Base-by-base conservation (phyloP, 2,113 vertebrate species). In the Thryonomys swinderianus region DNA sequence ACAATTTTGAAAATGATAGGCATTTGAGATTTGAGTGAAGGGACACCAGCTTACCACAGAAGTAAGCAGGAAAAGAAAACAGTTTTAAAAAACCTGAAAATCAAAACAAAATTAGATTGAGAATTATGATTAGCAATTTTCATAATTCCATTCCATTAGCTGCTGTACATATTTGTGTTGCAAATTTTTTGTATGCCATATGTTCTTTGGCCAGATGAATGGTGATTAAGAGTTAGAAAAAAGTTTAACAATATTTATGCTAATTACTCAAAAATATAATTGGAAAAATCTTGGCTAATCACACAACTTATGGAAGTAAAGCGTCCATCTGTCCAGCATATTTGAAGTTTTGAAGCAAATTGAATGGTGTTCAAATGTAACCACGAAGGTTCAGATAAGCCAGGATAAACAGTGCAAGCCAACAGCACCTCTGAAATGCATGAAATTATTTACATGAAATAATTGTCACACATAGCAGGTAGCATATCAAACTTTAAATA, bases 271-370 rank as follows among this genome's bases (percentile, higher is more conserved):
- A 62, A 71, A 84, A 42, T 80, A 45, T 90, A 92, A 94, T 92
- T 84, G 64, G 76, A 76, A 84, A 96, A 92, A 23, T 88, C 51
- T 85, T 94, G 62, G 80, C 79, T 94, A 94, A 96, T 96, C 94
- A 53, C 27, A 80, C 42, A 76, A 45, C 32, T 84, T 85, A 90
- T 30, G 32, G 69, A 88, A 80, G 23, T 76, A 88, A 94, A 76
- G n/a, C 10, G 73, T 88, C 55, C 91, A 92, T 88, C 57, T 87
- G 62, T 69, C 7, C 42, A 34, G 51, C 2, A 5, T 17, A 55
- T 87, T 92, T 93, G 21, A 42, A 93, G 69, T 37, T 81, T 57
- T 55, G 17, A 85, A 90, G 51, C 87, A 51, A 57, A 62, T 4
- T 42, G 13, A 21, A 34, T 69, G 2, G 32, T 88, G 93, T 88